These are phyloP conservation scores for Apodemus sylvaticus DNA, from an alignment of 2,113 vertebrate genomes.

Conservation along the genomic window DNA sequence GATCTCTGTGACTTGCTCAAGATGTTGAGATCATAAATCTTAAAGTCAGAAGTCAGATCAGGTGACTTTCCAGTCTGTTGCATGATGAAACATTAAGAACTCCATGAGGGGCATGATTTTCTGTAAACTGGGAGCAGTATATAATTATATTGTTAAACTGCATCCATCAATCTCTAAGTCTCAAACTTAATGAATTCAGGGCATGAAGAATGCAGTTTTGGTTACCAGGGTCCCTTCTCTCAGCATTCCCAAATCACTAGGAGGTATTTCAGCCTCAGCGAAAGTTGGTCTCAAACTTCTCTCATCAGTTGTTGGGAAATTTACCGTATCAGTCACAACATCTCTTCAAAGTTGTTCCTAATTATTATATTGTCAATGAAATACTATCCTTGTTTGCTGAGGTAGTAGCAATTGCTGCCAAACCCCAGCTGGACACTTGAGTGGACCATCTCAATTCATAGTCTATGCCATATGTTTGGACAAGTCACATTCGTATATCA, in stretches of 20 bases:
- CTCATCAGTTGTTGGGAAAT: not conserved
- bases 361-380: not conserved
- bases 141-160: not conserved
- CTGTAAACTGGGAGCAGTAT: not conserved
- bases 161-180: not conserved
- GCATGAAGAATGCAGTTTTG: not conserved
- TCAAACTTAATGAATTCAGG: constrained; percentile 8
- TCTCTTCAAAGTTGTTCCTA: not conserved
- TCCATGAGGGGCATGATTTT: not conserved
- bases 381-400: not conserved
- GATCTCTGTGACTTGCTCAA: not conserved
- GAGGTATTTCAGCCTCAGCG: not conserved
- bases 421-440: not conserved
- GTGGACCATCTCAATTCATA: not conserved
- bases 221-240: not conserved
- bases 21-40: constrained; percentile 18
- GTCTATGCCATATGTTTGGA: not conserved
- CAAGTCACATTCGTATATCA: not conserved
- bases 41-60: not conserved
- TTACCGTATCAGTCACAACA: not conserved
- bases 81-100: not conserved
- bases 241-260: not conserved
- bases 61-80: not conserved
- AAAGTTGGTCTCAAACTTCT: not conserved
- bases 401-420: not conserved